A percentile compares a stretch with the other conserved stretches of the same genome.
Conservation (phyloP, 2,113 vertebrate species). For the Tympanuchus pallidicinctus region DNA sequence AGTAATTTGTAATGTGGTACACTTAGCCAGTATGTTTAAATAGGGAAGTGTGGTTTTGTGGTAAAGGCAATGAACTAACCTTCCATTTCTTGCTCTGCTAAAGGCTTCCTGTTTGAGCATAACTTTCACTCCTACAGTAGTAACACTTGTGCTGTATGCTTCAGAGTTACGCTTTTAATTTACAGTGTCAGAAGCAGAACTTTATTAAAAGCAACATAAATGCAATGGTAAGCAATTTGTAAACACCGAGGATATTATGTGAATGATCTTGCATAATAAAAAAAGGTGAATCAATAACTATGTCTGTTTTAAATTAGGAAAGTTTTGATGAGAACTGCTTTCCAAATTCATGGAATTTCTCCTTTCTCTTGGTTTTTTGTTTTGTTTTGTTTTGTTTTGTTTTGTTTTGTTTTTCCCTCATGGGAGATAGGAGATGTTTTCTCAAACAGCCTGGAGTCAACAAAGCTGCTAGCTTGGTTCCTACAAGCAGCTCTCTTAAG, state of each 20-base stretch:
- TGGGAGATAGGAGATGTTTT: not conserved
- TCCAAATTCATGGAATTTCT: not conserved
- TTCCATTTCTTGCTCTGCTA: not conserved
- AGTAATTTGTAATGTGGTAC: not conserved
- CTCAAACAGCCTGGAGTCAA: fast-evolving
- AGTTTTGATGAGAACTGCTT: not conserved
- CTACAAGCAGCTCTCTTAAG: not conserved
- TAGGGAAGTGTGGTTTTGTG: not conserved
- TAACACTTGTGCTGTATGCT: not conserved
- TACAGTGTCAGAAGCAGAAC: conserved; percentile 34
- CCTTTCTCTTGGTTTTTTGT: not conserved
- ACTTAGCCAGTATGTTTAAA: not conserved
- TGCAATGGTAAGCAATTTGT: conserved; percentile 2
- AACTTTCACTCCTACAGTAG: not conserved
- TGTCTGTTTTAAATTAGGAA: not conserved
- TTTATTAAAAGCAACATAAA: conserved; percentile 26
- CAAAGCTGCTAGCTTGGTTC: not conserved
- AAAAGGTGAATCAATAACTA: not conserved
- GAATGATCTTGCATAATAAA: not conserved
- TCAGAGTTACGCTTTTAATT: not conserved
- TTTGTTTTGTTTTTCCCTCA: not conserved
- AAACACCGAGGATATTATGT: not conserved
- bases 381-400: too few species aligned
- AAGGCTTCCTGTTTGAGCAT: not conserved
- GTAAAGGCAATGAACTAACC: not conserved